A percentile compares a stretch with the other conserved stretches of the same genome.
These are phyloP conservation scores for Malaclemys terrapin DNA, from an alignment of 2,113 vertebrate genomes.

Conservation along the genomic window DNA sequence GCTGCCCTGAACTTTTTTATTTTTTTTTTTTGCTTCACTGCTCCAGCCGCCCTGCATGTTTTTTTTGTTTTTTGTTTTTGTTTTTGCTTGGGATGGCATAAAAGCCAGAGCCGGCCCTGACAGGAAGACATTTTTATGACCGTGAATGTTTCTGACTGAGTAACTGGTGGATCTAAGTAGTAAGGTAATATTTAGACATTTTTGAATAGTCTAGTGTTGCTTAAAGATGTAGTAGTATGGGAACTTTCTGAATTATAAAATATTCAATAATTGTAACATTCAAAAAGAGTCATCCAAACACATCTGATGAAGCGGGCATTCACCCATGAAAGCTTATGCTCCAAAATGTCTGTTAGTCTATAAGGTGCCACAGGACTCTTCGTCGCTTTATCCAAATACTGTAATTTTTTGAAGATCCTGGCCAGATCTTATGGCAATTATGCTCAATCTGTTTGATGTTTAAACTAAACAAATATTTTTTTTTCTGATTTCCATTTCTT, in stretches of 20 bases:
- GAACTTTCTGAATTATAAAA: neutral
- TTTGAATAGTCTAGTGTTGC: neutral
- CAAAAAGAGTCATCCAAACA: neutral
- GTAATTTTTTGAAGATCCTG: neutral
- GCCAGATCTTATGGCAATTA: neutral
- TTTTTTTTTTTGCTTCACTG: no score
- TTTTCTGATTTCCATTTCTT: neutral
- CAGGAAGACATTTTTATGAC: neutral
- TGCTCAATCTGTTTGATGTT: neutral
- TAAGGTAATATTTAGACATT: neutral
- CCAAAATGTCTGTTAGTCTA: no score
- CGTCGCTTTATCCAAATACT: no score
- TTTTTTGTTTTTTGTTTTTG: no score
- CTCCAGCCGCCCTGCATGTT: no score
- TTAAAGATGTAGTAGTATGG: neutral
- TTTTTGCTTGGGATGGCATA: no score
- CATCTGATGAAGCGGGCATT: no score
- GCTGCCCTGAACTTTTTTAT: no score
- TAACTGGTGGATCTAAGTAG: neutral
- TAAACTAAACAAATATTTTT: neutral
- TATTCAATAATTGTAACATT: neutral
- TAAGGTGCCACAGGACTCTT: no score
- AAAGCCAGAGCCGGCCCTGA: neutral
- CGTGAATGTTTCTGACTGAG: neutral
- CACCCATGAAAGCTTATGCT: no score